A percentile compares a stretch with the other conserved stretches of the same genome.
phyloP scores from a whole-genome alignment of 1,140 invertebrate species.

The Danaus plexippus region DNA sequence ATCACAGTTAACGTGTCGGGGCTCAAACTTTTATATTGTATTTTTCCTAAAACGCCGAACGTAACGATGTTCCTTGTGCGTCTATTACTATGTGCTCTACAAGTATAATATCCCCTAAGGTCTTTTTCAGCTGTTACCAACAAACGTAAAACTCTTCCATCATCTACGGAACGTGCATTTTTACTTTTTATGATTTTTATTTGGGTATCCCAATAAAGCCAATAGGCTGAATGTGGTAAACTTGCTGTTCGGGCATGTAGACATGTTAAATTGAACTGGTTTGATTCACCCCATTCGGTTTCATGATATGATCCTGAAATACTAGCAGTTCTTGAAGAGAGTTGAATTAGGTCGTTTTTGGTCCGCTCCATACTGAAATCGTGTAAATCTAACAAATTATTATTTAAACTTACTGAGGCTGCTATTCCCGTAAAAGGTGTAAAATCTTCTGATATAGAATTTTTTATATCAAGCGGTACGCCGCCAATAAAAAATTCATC shows the following conservation, averaged over 20 bases:
- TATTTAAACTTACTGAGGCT: constrained; percentile 44
- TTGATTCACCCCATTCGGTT: constrained; percentile 48
- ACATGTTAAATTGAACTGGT: constrained; percentile 55
- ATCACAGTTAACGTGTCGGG: constrained; percentile 42
- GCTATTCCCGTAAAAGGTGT: constrained; percentile 39
- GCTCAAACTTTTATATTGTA: constrained; percentile 31
- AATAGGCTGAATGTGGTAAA: constrained; percentile 30
- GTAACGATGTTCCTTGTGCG: constrained; percentile 47
- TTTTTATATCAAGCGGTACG: constrained; percentile 32
- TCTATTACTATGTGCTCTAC: constrained; percentile 37
- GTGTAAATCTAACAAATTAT: constrained; percentile 42
- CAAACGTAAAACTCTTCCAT: constrained; percentile 45
- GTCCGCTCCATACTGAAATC: constrained; percentile 36
- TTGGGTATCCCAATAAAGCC: constrained; percentile 47
- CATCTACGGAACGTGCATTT: constrained; percentile 32
- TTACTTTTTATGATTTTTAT: constrained; percentile 22
- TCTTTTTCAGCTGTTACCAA: constrained; percentile 36
- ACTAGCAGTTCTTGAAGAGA: constrained; percentile 56
- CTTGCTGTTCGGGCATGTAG: constrained; percentile 32
- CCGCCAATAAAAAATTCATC: constrained; percentile 56
- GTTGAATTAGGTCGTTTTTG: constrained; percentile 38
- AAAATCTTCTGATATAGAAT: constrained; percentile 31
- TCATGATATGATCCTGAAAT: constrained; percentile 55
- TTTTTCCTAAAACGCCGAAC: constrained; percentile 48
- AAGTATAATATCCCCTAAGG: constrained; percentile 53